Conservation (phyloP, 1,140 invertebrate genomes). For the Drosophila sproati region DNA sequence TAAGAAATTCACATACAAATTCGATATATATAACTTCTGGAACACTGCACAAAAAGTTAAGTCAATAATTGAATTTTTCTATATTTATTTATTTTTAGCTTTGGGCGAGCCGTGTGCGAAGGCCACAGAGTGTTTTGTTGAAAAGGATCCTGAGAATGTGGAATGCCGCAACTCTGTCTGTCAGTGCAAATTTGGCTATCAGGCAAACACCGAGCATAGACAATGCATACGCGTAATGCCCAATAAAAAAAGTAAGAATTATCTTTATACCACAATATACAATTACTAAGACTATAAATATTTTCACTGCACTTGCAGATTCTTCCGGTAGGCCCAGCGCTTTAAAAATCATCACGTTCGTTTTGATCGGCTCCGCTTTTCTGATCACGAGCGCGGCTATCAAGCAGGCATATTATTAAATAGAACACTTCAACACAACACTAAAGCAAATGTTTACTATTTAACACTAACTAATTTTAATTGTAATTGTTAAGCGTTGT, state of each 20-base stretch:
- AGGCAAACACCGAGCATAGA: slow-evolving; percentile 77
- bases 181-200: slow-evolving; percentile 85
- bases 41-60: too few relatives aligned
- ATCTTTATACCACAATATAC: not conserved
- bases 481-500: slow-evolving; percentile 43
- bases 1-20: too few relatives aligned
- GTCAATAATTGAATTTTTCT: too few relatives aligned
- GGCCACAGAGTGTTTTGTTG: slow-evolving; percentile 85
- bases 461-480: slow-evolving; percentile 11
- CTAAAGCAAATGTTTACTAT: slow-evolving; percentile 17
- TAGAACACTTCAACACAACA: slow-evolving; percentile 1
- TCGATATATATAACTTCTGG: too few relatives aligned
- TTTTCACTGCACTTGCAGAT: slow-evolving; percentile 53
- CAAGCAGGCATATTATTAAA: slow-evolving; percentile 83
- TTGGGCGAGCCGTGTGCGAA: slow-evolving; percentile 84
- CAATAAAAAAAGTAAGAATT: slow-evolving; percentile 77
- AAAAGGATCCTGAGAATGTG: slow-evolving; percentile 79
- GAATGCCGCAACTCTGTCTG: slow-evolving; percentile 86
- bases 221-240: slow-evolving; percentile 74
- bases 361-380: slow-evolving; percentile 82
- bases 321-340: slow-evolving; percentile 84
- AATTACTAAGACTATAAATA: too few relatives aligned
- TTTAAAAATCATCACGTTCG: slow-evolving; percentile 84
- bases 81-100: slow-evolving; percentile 51
- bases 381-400: slow-evolving; percentile 83